Evolutionary conservation across 2,888 invertebrate species (phyloP).

Genomic region (Pimpla rufipes): DNA sequence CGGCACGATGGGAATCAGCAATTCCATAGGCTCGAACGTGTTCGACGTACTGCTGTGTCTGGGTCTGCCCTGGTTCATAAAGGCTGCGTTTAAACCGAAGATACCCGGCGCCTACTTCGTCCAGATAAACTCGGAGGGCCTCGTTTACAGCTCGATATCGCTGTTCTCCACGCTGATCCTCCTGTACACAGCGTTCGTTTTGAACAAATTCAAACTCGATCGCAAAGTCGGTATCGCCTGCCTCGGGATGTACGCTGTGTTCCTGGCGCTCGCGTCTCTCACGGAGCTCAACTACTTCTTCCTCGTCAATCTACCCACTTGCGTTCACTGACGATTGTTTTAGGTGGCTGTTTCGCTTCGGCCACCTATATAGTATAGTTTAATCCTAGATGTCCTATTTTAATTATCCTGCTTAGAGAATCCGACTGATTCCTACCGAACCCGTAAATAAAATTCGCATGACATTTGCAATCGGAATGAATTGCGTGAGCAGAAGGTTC

Average conservation of each 20-base stretch:
- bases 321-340: slow-evolving; percentile 86
- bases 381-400: not conserved
- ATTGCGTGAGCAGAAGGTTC: no score
- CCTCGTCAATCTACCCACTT: slow-evolving; percentile 90
- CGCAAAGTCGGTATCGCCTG: slow-evolving; percentile 90
- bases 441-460: no score
- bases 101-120: slow-evolving; percentile 88
- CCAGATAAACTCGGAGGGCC: slow-evolving; percentile 91
- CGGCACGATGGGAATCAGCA: slow-evolving; percentile 93
- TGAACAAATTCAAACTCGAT: slow-evolving; percentile 90
- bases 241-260: slow-evolving; percentile 89
- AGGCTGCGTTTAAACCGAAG: slow-evolving; percentile 88
- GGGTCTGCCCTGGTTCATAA: slow-evolving; percentile 92
- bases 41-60: slow-evolving; percentile 93
- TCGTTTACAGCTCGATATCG: slow-evolving; percentile 91
- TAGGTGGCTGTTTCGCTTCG: slow-evolving; percentile 31
- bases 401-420: not conserved
- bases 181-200: slow-evolving; percentile 89
- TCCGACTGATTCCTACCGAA: no score
- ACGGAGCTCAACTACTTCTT: slow-evolving; percentile 93
- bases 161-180: slow-evolving; percentile 91
- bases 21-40: slow-evolving; percentile 93
- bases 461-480: no score
- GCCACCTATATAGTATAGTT: not conserved
- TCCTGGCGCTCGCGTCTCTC: slow-evolving; percentile 90